These are phyloP conservation scores for Aelia acuminata DNA, from an alignment of 2,888 invertebrate species.

Conservation along the genomic window DNA sequence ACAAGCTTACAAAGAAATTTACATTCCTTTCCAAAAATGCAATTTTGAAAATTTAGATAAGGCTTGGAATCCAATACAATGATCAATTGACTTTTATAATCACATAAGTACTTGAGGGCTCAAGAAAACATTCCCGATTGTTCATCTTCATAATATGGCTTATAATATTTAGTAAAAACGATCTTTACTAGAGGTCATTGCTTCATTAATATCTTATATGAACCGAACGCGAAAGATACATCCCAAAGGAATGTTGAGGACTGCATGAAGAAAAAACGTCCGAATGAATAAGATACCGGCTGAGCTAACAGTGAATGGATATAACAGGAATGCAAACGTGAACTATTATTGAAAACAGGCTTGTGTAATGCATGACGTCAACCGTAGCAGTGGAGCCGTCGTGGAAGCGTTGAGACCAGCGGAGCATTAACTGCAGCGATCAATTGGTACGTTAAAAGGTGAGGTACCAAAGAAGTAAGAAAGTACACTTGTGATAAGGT, in stretches of 20 bases:
- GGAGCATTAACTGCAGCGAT: not conserved
- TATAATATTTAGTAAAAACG: too few relatives aligned
- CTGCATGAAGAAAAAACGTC: not conserved
- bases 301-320: not conserved
- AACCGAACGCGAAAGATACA: not conserved
- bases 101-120: not conserved
- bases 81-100: not conserved
- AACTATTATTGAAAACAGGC: not conserved
- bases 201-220: too few relatives aligned
- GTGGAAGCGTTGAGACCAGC: not conserved
- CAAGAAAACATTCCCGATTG: not conserved
- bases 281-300: not conserved
- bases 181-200: too few relatives aligned
- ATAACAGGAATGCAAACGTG: not conserved
- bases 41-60: not conserved
- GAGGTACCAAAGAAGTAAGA: not conserved
- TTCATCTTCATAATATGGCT: not conserved
- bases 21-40: not conserved
- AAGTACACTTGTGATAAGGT: not conserved
- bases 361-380: slow-evolving; percentile 1
- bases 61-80: not conserved
- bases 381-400: not conserved
- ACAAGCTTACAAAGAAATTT: not conserved
- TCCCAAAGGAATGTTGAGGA: not conserved
- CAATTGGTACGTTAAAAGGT: not conserved